Evolutionary conservation across 2,797 vertebrate genomes (phyloP).

Genomic region (Pangasius larnaudii): DNA sequence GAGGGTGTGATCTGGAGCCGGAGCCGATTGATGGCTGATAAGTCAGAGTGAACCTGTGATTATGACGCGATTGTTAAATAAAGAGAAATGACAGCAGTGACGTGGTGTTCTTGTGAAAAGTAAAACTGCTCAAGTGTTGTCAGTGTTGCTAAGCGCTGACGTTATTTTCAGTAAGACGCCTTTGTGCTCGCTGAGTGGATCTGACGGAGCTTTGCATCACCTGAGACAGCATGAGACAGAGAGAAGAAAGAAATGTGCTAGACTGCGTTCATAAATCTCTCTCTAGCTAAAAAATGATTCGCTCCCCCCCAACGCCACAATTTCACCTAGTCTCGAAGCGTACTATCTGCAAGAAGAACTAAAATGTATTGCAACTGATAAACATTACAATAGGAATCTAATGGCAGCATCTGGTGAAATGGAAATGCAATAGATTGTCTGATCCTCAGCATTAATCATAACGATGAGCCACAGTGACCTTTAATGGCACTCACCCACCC

Average conservation of each 20-base stretch:
- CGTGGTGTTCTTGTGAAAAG: slow-evolving; percentile 14
- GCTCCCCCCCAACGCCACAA: background rate
- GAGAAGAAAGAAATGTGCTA: background rate
- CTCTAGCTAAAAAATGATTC: background rate
- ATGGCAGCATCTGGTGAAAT: background rate
- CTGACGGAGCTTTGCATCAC: background rate
- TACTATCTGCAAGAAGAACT: background rate
- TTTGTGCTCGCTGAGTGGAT: background rate
- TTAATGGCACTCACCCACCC: background rate
- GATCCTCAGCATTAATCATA: background rate
- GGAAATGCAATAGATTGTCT: background rate
- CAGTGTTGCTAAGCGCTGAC: background rate
- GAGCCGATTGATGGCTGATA: background rate
- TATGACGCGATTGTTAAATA: background rate
- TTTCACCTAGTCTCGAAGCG: background rate
- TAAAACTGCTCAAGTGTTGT: background rate
- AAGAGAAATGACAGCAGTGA: background rate
- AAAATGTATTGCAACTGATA: background rate
- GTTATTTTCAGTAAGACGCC: background rate
- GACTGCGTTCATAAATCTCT: background rate
- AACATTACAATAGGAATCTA: background rate
- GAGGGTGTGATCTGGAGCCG: background rate
- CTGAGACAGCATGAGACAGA: background rate
- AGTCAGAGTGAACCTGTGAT: background rate
- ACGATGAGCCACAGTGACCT: background rate